A percentile compares a stretch with the other conserved stretches of the same genome.
Conservation (phyloP, 2,888 invertebrate species). For the Eumacrocentrus americanus region DNA sequence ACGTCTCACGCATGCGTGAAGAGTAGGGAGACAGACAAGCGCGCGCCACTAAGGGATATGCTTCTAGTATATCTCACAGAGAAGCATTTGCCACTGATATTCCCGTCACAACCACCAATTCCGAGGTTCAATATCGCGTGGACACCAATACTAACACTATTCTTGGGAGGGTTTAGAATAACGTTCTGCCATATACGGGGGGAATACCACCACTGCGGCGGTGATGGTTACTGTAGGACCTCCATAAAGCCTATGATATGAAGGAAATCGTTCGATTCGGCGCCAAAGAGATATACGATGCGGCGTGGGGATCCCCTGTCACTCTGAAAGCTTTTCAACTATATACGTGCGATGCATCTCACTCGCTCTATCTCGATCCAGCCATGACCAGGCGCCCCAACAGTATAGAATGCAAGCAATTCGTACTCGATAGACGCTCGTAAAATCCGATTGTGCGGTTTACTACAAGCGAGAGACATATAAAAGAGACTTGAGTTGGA, state of each 20-base stretch:
- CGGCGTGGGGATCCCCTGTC: background rate
- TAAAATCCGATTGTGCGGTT: background rate
- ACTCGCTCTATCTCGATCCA: background rate
- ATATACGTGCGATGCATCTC: background rate
- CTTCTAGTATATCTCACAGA: background rate
- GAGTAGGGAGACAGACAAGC: background rate
- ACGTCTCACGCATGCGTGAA: slow-evolving; percentile 22
- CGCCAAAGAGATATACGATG: background rate
- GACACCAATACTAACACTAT: slow-evolving; percentile 5
- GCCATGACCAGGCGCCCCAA: background rate
- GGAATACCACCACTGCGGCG: too few species aligned
- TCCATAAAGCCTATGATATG: too few species aligned
- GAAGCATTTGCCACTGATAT: slow-evolving; percentile 9
- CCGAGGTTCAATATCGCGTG: slow-evolving; percentile 11
- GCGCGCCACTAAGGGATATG: background rate
- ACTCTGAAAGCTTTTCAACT: background rate
- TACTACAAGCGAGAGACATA: too few species aligned
- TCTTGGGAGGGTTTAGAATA: background rate
- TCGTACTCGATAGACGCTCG: background rate
- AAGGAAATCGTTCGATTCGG: background rate
- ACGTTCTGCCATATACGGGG: background rate
- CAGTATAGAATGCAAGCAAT: background rate
- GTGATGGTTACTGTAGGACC: too few species aligned
- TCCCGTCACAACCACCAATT: slow-evolving; percentile 11
- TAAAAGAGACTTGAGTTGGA: too few species aligned